Evolutionary conservation across 2,797 vertebrate species (phyloP).

Genomic region (Rhinichthys osculus): DNA sequence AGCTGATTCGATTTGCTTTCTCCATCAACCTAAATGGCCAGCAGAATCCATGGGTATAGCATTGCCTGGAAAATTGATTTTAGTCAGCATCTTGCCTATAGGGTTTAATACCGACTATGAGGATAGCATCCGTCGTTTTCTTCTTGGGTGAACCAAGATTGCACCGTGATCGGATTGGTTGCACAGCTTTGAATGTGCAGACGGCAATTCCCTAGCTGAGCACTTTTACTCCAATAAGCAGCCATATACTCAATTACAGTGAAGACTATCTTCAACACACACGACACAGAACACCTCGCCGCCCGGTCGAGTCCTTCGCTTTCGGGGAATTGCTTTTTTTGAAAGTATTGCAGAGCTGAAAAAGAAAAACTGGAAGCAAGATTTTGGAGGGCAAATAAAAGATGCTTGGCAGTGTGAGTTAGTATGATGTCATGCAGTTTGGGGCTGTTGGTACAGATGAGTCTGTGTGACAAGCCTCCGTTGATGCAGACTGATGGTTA

Average conservation of each 20-base stretch:
- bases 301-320: slow-evolving; percentile 33
- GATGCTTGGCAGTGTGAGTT: slow-evolving; percentile 82
- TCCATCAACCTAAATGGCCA: slow-evolving; percentile 48
- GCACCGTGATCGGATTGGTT: slow-evolving; percentile 37
- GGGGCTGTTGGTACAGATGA: slow-evolving; percentile 72
- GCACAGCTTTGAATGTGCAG: slow-evolving; percentile 31
- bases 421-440: slow-evolving; percentile 80
- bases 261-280: slow-evolving; percentile 32
- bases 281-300: neutral
- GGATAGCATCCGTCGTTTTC: slow-evolving; percentile 8
- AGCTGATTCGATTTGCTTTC: slow-evolving; percentile 53
- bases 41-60: slow-evolving; percentile 35
- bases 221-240: slow-evolving; percentile 12
- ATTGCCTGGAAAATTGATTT: slow-evolving; percentile 42
- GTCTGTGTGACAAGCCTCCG: slow-evolving; percentile 61
- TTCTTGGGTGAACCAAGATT: neutral
- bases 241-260: slow-evolving; percentile 34
- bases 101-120: slow-evolving; percentile 35
- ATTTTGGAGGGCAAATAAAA: slow-evolving; percentile 63
- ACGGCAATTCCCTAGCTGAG: slow-evolving; percentile 23
- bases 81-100: slow-evolving; percentile 30
- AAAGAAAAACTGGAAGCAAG: neutral
- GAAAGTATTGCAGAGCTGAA: slow-evolving; percentile 46
- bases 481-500: slow-evolving; percentile 66
- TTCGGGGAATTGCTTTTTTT: slow-evolving; percentile 37